These are phyloP conservation scores for Ammospiza caudacuta DNA, from an alignment of 2,113 vertebrate species.

Conservation along the genomic window DNA sequence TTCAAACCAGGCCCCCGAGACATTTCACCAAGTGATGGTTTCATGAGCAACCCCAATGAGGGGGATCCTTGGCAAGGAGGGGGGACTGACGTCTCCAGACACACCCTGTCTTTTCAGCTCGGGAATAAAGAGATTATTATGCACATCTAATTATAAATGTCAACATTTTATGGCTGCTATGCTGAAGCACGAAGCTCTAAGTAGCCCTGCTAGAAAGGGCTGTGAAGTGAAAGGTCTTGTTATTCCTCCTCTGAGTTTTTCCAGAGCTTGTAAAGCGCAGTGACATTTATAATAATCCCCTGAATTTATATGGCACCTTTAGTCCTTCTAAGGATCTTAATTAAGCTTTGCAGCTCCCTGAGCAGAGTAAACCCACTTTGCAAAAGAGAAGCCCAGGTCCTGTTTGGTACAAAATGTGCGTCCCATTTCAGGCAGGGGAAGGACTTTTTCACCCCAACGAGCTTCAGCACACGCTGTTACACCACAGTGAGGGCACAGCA, in stretches of 20 bases:
- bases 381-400: not conserved
- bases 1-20: not conserved
- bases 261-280: conserved; percentile 53
- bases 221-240: conserved; percentile 52
- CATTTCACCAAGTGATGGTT: not conserved
- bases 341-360: conserved; percentile 41
- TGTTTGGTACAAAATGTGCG: not conserved
- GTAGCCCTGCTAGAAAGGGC: conserved; percentile 26
- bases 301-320: conserved; percentile 59
- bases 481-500: rapidly evolving
- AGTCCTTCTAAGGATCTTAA: conserved; percentile 68
- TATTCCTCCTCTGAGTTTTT: conserved; percentile 56
- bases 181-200: conserved; percentile 4
- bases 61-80: not conserved
- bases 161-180: conserved; percentile 27
- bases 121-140: conserved; percentile 61
- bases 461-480: rapidly evolving
- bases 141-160: conserved; percentile 61
- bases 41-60: not conserved
- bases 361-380: not conserved
- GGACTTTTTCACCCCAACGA: not conserved
- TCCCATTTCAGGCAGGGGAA: not conserved
- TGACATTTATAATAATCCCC: conserved; percentile 67
- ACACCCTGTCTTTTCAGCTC: conserved; percentile 24
- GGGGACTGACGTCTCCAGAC: not conserved